Evolutionary conservation across 2,113 vertebrate genomes (phyloP).

Genomic region (Leptobrachium ailaonicum): DNA sequence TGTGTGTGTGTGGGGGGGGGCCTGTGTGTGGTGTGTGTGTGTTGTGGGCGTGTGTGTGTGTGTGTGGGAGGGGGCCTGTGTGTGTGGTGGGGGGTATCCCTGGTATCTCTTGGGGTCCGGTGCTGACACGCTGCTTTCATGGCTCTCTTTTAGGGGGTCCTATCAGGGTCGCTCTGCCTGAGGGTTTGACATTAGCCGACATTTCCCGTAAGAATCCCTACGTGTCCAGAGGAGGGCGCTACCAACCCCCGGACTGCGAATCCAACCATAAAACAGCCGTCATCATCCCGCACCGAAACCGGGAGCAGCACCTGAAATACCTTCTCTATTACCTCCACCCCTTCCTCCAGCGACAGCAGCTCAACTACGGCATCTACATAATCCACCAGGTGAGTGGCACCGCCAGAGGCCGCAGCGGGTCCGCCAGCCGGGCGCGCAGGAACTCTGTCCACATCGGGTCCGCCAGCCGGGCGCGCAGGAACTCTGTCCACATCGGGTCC

Average conservation of each 20-base stretch:
- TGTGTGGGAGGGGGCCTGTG: too few relatives aligned
- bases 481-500: too few relatives aligned
- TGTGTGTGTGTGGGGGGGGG: too few relatives aligned
- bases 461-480: too few relatives aligned
- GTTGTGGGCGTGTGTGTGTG: too few relatives aligned
- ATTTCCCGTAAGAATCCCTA: constrained; percentile 69
- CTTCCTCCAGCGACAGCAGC: constrained; percentile 76
- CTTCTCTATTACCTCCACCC: constrained; percentile 78
- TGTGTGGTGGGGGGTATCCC: too few relatives aligned
- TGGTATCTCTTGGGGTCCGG: not conserved
- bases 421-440: too few relatives aligned
- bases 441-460: too few relatives aligned
- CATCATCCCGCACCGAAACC: constrained; percentile 74
- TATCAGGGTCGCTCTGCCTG: constrained; percentile 71
- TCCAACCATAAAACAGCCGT: constrained; percentile 69
- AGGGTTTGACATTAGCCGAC: constrained; percentile 64
- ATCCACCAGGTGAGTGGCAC: constrained; percentile 72
- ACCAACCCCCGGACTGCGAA: constrained; percentile 73
- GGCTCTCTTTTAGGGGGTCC: constrained; percentile 61
- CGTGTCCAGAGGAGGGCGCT: constrained; percentile 72
- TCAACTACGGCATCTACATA: constrained; percentile 75
- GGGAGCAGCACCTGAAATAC: constrained; percentile 73
- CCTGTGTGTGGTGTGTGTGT: too few relatives aligned
- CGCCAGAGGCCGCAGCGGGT: not conserved
- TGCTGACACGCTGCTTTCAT: not conserved